Evolutionary conservation across 1,140 invertebrate species (phyloP).

Genomic region (Protaetia brevitarsis): DNA sequence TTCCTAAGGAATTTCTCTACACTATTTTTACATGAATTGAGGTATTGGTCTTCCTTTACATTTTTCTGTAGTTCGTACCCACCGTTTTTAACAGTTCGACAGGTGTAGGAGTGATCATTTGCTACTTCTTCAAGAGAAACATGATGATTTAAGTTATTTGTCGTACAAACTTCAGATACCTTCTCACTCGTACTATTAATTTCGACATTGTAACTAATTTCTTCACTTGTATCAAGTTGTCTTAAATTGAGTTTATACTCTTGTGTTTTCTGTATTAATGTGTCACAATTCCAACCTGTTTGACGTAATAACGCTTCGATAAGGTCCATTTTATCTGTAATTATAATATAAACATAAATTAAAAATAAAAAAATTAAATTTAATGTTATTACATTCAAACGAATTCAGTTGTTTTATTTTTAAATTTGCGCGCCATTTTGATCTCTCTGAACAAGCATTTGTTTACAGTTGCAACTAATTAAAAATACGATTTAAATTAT

Average conservation of each 20-base stretch:
- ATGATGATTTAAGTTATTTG: background rate
- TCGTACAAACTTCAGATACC: background rate
- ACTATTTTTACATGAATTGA: background rate
- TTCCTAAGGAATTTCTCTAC: background rate
- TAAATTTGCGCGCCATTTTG: conserved; percentile 5
- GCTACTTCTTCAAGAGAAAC: background rate
- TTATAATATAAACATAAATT: background rate
- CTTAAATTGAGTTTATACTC: background rate
- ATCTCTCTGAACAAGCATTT: background rate
- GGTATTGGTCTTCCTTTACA: background rate
- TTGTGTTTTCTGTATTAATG: conserved; percentile 19
- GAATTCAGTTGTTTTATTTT: background rate
- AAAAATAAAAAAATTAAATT: background rate
- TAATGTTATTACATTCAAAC: background rate
- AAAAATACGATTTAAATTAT: too few species aligned
- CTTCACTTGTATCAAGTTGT: background rate
- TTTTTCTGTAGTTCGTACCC: background rate
- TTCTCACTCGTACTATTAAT: background rate
- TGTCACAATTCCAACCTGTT: conserved; percentile 18
- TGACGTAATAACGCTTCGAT: conserved; percentile 10
- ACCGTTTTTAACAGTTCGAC: background rate
- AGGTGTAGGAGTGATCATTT: conserved; percentile 11
- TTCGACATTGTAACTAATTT: background rate
- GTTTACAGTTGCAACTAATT: background rate
- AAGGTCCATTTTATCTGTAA: conserved; percentile 22